Evolutionary conservation across 2,888 invertebrate genomes (phyloP).

Genomic region (Conchocele bisecta): DNA sequence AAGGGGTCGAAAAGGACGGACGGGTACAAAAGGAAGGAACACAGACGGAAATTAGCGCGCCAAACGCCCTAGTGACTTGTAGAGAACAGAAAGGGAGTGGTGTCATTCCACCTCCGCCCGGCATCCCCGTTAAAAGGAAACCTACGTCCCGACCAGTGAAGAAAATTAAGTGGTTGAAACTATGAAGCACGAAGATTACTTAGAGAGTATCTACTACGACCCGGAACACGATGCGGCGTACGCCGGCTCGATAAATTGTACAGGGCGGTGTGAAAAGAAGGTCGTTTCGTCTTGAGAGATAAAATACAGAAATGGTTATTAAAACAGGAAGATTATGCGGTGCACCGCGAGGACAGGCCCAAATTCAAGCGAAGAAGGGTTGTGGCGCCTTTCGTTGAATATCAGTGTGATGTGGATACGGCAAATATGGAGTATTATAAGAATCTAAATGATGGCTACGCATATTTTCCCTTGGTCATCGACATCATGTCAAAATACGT

Average conservation of each 20-base stretch:
- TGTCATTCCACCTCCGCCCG: conserved; percentile 22
- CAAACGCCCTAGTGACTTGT: too few relatives aligned
- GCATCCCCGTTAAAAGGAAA: conserved; percentile 18
- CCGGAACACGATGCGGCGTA: conserved; percentile 21
- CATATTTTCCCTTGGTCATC: conserved; percentile 28
- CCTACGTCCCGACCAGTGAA: background rate
- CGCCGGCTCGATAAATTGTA: conserved; percentile 39
- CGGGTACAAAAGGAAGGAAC: too few relatives aligned
- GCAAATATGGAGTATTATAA: conserved; percentile 32
- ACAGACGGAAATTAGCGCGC: too few relatives aligned
- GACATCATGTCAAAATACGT: conserved; percentile 37
- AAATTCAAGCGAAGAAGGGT: conserved; percentile 33
- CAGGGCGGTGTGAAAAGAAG: conserved; percentile 26
- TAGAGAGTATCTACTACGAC: conserved; percentile 31
- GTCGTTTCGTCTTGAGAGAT: conserved; percentile 14
- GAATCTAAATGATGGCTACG: conserved; percentile 38
- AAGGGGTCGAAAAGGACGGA: too few relatives aligned
- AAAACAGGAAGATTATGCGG: conserved; percentile 35
- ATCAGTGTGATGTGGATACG: conserved; percentile 44
- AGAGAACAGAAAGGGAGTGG: too few relatives aligned
- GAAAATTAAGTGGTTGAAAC: conserved; percentile 6
- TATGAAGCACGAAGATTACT: conserved; percentile 3
- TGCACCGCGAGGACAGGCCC: conserved; percentile 31
- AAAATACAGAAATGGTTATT: conserved; percentile 35
- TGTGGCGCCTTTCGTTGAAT: conserved; percentile 36